Evolutionary conservation across 2,113 vertebrate genomes (phyloP).

Genomic region (Aythya baeri): DNA sequence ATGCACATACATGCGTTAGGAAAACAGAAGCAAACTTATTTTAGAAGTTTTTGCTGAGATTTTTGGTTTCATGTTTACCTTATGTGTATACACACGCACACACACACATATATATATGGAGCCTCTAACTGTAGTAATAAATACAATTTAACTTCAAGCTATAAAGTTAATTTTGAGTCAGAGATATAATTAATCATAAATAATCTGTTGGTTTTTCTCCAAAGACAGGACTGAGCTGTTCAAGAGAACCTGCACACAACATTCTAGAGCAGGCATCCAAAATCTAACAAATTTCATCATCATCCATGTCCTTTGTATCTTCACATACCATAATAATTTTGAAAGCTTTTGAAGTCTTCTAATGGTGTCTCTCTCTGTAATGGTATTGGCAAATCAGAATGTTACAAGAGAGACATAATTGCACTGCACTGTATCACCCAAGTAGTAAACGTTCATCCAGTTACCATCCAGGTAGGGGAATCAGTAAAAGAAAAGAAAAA

Average conservation of each 20-base stretch:
- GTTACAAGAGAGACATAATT: constrained; percentile 34
- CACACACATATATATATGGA: not conserved
- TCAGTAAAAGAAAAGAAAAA: not conserved
- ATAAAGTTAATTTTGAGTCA: not conserved
- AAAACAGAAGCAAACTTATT: not conserved
- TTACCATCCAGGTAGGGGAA: constrained; percentile 46
- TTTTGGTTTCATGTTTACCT: not conserved
- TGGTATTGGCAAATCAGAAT: constrained; percentile 45
- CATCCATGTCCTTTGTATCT: not conserved
- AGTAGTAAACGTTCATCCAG: constrained; percentile 35
- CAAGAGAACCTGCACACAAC: not conserved
- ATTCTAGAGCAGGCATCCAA: not conserved
- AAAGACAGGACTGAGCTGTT: not conserved
- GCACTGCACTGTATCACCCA: constrained; percentile 20
- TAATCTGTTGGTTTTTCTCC: not conserved
- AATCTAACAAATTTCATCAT: not conserved
- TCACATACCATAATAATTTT: constrained; percentile 43
- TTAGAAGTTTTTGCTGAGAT: not conserved
- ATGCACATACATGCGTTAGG: accelerated
- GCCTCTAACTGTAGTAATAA: not conserved
- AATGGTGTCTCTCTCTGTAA: constrained; percentile 55
- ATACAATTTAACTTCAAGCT: not conserved
- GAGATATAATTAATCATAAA: not conserved
- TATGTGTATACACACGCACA: too few species aligned
- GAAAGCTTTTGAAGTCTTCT: constrained; percentile 56